phyloP scores from a whole-genome alignment of 2,888 invertebrate genomes.

The Drosophila niveifrons region DNA sequence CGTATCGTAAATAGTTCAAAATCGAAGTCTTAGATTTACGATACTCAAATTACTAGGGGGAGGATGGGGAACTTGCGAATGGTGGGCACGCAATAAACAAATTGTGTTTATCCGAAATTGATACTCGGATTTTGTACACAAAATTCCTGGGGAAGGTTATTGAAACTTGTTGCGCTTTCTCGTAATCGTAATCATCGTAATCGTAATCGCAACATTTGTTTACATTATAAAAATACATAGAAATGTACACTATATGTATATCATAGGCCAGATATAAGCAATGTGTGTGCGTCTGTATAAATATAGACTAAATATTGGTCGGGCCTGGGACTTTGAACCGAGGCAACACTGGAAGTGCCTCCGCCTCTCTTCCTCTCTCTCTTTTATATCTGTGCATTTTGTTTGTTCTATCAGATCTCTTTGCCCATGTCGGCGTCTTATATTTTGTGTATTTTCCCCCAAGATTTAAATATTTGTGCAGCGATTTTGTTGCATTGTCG shows the following conservation, averaged over 20 bases:
- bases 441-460: conserved; percentile 18
- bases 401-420: conserved; percentile 50
- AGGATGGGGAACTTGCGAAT: conserved; percentile 18
- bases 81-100: conserved; percentile 29
- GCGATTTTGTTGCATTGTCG: conserved; percentile 6
- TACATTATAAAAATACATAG: conserved; percentile 51
- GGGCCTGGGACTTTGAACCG: conserved; percentile 55
- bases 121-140: conserved; percentile 48
- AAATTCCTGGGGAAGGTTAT: conserved; percentile 60
- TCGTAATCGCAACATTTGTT: conserved; percentile 60
- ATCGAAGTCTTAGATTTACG: conserved; percentile 34
- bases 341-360: conserved; percentile 47
- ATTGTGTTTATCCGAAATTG: conserved; percentile 51
- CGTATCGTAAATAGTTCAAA: conserved; percentile 44
- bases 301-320: conserved; percentile 32
- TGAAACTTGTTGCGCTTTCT: conserved; percentile 74
- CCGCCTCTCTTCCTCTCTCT: conserved; percentile 4
- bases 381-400: conserved; percentile 43
- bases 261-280: conserved; percentile 45
- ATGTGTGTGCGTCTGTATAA: conserved; percentile 15
- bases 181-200: conserved; percentile 54
- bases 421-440: conserved; percentile 16
- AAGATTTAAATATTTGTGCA: conserved; percentile 43
- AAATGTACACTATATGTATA: conserved; percentile 30
- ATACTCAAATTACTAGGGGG: conserved; percentile 4